Base-by-base conservation (phyloP, 2,113 vertebrate species). In the Calyptommatus sinebrachiatus region DNA sequence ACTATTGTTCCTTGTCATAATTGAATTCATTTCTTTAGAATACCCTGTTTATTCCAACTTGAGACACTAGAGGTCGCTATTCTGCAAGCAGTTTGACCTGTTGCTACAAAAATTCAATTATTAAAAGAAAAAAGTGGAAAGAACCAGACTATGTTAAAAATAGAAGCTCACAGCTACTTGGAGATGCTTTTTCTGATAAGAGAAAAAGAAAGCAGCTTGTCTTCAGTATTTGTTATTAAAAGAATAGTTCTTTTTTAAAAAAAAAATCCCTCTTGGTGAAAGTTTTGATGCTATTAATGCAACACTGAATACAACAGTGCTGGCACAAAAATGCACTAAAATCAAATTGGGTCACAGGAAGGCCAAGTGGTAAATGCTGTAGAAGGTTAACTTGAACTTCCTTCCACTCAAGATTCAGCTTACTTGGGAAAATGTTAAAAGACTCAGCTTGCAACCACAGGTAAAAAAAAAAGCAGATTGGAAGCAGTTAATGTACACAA, bases 71-170 rank as follows among this genome's bases (percentile, higher is more conserved):
- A 78, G 69, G 69, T 45, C 57, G 31, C 41, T 72, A n/a, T 63
- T 35, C 57, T 31, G 69, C 60, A 46, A 80, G 61, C 70, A 73
- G 61, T 21, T 70, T 73, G 70, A 72, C 70, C 70, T 80, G 61
- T 80, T 73, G 70, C 78, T 53, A 71, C 45, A 66, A 71, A 60
- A 20, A 20, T 45, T 79, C 88, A 80, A 75, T 80, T 86, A 81
- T 63, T 62, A 28, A 14, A 28, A 26, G 14, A 31, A 14, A 11
- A 20, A 21, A 2, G 9, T 8, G 46, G 62, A 9, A 29, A 83
- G 85, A 87, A 48, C 90, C 80, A 3, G 88, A 86, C 89, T 88
- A 91, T 79, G 77, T 85, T 91, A 91, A 91, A 94, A 91, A 93
- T 85, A 92, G 85, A 81, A 93, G 78, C 73, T 86, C 81, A 84